These are phyloP conservation scores for Potorous gilbertii DNA, from an alignment of 2,797 vertebrate species.

Conservation along the genomic window DNA sequence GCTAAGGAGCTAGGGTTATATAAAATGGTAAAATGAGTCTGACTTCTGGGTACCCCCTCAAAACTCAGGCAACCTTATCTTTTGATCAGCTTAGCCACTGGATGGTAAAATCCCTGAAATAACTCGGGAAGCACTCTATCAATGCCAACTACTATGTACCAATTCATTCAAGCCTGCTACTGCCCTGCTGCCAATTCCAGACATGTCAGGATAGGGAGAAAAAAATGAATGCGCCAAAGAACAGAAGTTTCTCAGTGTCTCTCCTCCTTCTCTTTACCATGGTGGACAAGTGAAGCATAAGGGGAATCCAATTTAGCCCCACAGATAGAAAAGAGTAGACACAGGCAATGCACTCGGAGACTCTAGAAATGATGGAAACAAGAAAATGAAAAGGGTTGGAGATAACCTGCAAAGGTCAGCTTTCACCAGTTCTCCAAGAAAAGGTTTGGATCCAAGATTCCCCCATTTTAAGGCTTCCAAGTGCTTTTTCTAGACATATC, in stretches of 20 bases:
- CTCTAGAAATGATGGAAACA: background rate
- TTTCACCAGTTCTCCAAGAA: constrained; percentile 1
- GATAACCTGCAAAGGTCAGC: constrained; percentile 12
- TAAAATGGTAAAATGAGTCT: background rate
- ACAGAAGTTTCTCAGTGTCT: background rate
- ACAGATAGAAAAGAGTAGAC: background rate
- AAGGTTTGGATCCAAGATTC: constrained; percentile 3
- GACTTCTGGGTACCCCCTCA: background rate
- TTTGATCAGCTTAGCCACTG: background rate
- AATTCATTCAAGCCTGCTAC: background rate
- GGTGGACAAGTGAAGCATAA: background rate
- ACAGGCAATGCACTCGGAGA: background rate
- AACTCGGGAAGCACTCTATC: background rate
- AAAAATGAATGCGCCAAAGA: background rate
- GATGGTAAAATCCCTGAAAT: background rate
- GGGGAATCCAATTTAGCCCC: background rate
- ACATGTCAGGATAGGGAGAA: background rate
- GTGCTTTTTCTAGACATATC: constrained; percentile 41
- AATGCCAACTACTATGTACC: background rate
- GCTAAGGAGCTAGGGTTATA: background rate
- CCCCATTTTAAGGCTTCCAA: constrained; percentile 8
- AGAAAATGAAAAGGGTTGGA: constrained; percentile 2
- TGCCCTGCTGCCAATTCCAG: background rate
- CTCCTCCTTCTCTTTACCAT: background rate
- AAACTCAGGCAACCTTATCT: background rate